These are phyloP conservation scores for Gyrodactylus bullatarudis DNA, from an alignment of 1,140 invertebrate species.

Conservation along the genomic window DNA sequence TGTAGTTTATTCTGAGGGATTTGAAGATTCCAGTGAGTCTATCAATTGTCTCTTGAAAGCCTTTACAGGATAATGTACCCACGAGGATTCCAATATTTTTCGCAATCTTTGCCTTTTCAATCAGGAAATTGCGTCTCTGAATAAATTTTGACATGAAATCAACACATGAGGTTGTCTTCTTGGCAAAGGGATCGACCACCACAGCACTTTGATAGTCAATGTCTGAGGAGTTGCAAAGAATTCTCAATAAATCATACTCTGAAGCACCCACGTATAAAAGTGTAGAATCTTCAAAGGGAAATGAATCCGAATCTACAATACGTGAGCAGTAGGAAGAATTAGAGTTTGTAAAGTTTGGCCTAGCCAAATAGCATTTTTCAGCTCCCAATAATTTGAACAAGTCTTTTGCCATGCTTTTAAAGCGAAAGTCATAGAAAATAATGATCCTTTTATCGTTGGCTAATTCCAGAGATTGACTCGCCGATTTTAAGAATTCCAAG, in stretches of 20 bases:
- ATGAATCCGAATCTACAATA: not conserved
- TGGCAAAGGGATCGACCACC: not conserved
- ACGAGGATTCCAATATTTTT: slow-evolving; percentile 48
- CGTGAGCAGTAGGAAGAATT: not conserved
- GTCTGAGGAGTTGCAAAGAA: not conserved
- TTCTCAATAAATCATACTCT: not conserved
- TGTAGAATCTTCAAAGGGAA: not conserved
- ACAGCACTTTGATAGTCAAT: not conserved
- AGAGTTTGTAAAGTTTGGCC: not conserved
- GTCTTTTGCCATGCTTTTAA: not conserved
- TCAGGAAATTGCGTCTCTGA: slow-evolving; percentile 39
- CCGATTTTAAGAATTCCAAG: not conserved
- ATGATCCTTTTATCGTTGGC: not conserved
- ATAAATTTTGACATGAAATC: slow-evolving; percentile 17
- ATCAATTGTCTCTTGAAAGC: slow-evolving; percentile 40
- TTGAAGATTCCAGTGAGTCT: slow-evolving; percentile 36
- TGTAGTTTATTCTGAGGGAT: slow-evolving; percentile 40
- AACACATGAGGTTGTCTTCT: not conserved
- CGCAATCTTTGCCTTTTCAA: slow-evolving; percentile 58
- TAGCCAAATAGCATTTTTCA: not conserved
- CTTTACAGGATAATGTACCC: slow-evolving; percentile 43
- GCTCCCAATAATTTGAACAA: not conserved
- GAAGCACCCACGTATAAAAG: not conserved
- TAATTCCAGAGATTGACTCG: not conserved
- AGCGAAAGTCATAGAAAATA: not conserved